phyloP scores from a whole-genome alignment of 1,140 invertebrate species.

The Temnothorax curvispinosus region DNA sequence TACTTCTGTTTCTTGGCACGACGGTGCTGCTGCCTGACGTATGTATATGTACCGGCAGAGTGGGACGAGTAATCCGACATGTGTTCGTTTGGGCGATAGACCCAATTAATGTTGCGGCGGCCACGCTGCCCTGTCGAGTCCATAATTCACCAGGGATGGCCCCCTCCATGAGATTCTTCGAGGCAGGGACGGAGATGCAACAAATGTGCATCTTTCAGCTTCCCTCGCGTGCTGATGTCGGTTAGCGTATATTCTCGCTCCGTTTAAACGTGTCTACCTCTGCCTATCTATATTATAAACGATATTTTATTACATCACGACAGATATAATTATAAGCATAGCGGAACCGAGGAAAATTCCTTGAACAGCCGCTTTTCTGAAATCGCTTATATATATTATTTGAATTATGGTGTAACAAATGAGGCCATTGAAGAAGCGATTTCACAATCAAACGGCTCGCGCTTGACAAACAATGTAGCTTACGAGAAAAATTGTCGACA shows the following conservation, averaged over 20 bases:
- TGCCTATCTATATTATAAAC: neutral
- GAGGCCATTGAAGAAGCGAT: neutral
- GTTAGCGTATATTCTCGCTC: neutral
- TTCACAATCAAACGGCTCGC: neutral
- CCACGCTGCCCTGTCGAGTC: constrained; percentile 73
- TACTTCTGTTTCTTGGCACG: constrained; percentile 38
- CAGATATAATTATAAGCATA: neutral
- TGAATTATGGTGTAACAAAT: neutral
- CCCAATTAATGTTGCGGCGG: constrained; percentile 79
- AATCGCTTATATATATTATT: neutral
- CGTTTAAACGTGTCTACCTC: neutral
- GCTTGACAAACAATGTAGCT: neutral
- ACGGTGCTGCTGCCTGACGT: constrained; percentile 65
- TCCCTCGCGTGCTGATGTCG: neutral
- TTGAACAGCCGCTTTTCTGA: neutral
- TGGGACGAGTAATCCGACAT: constrained; percentile 79
- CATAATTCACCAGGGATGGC: constrained; percentile 73
- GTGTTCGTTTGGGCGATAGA: constrained; percentile 81
- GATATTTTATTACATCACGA: neutral
- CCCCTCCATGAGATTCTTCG: constrained; percentile 70
- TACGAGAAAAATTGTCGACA: neutral
- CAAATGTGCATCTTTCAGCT: constrained; percentile 9
- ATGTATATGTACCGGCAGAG: constrained; percentile 71
- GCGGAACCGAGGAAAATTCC: neutral
- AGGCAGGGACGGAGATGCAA: constrained; percentile 34